Base-by-base conservation (phyloP, 1,140 invertebrate genomes). In the Linepithema humile region DNA sequence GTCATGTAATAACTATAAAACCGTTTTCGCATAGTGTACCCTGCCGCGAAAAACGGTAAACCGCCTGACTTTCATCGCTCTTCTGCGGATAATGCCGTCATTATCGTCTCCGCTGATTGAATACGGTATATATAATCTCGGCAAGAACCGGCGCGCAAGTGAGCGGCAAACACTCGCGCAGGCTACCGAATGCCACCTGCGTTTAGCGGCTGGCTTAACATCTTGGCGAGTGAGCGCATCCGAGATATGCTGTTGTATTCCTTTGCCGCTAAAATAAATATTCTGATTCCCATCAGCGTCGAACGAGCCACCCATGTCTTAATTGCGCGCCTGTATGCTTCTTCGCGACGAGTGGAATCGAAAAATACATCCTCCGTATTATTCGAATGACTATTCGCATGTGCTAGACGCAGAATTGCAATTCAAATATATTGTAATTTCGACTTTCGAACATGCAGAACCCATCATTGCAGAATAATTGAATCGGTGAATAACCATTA, bases 91-190 rank as follows among this genome's bases (percentile, higher is more conserved):
- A 77, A 85, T 87, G 77, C 45, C 80, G 70, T 74, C 82, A 88
- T 88, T 88, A 85, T 50, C 75, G 38, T 87, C 70, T 32, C 29
- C 67, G 83, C 29, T 82, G 83, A 83, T 88, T 88, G 83, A 82
- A 85, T 85, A 88, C 72, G 70, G 67, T 75, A 57, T 32, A 64
- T 53, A 86, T 64, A 83, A 83, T 87, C 70, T 75, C 38, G 35
- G 38, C 72, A 29, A 15, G 29, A 3, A 17, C 23, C 20, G 53
- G 12, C 59, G 26, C 17, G 43, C 20, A 38, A 77, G 73, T 77
- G 74, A 78, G 23, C 74, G 74, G 59, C 20, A 45, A 40, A n/a
- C 45, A 15, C 45, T 38, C 45, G 74, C 45, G 40, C 72, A 45
- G 26, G 6, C 74, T 67, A 67, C 74, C 62, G 75, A 78, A 78